These are phyloP conservation scores for Andricus curvator DNA, from an alignment of 2,888 invertebrate species.

Conservation along the genomic window DNA sequence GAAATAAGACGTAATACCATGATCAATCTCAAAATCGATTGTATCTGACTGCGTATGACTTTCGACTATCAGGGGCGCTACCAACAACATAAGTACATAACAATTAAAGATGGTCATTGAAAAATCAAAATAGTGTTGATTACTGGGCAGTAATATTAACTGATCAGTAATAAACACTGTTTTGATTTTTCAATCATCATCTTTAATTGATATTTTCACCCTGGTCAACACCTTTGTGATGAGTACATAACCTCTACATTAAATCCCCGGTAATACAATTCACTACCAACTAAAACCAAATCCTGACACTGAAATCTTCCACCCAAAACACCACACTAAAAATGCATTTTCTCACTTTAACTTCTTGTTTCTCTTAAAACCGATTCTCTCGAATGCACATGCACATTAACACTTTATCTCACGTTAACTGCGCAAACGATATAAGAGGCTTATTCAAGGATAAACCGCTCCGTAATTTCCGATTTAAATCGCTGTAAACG, in stretches of 20 bases:
- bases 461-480: constrained; percentile 5
- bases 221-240: no score
- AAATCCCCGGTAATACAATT: background rate
- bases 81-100: background rate
- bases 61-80: background rate
- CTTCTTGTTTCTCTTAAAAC: background rate
- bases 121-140: no score
- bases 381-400: background rate
- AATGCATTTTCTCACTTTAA: constrained; percentile 17
- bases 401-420: background rate
- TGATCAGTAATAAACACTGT: no score
- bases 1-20: background rate
- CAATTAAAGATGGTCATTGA: background rate
- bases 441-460: constrained; percentile 20
- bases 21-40: background rate
- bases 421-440: constrained; percentile 6
- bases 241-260: background rate
- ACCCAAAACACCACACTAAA: background rate
- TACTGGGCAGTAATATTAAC: no score
- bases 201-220: no score
- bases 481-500: constrained; percentile 17
- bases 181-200: no score
- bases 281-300: background rate
- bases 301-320: background rate
- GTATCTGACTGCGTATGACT: background rate